Conservation (phyloP, 2,888 invertebrate genomes). For the Cenopis cana region DNA sequence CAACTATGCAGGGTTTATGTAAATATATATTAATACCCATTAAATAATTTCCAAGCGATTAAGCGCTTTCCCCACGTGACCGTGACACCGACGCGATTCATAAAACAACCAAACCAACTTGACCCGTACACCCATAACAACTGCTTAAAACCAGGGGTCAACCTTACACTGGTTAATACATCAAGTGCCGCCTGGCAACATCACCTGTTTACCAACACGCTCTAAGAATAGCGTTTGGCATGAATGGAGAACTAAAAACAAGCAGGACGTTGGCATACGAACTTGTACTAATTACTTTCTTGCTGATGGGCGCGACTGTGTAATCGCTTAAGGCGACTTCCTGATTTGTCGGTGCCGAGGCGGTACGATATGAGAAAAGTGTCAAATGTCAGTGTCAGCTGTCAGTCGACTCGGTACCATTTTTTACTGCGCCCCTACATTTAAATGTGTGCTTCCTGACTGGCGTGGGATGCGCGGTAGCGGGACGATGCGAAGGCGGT, state of each 20-base stretch:
- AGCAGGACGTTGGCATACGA: not conserved
- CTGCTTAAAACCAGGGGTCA: not conserved
- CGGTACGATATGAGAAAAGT: too few relatives aligned
- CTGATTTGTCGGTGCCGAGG: too few relatives aligned
- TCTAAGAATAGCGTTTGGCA: slow-evolving; percentile 17
- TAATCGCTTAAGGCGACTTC: too few relatives aligned
- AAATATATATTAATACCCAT: not conserved
- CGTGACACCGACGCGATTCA: not conserved
- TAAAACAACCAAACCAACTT: too few relatives aligned
- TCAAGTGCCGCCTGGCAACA: not conserved
- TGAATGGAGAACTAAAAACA: slow-evolving; percentile 5
- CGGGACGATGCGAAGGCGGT: too few relatives aligned
- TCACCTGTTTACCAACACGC: slow-evolving; percentile 26
- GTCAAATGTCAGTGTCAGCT: too few relatives aligned
- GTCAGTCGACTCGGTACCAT: too few relatives aligned
- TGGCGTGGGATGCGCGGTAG: too few relatives aligned
- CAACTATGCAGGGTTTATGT: too few relatives aligned
- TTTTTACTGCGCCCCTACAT: too few relatives aligned
- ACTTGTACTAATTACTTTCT: slow-evolving; percentile 1
- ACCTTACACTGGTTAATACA: not conserved
- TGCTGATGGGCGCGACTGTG: not conserved
- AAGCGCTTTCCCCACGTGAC: slow-evolving; percentile 5
- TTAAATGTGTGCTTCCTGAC: too few relatives aligned
- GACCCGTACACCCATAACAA: not conserved
- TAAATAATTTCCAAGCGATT: not conserved